Percentiles rank a stretch among this genome's conserved stretches.
Conservation (phyloP, 2,888 invertebrate genomes). For the Andricus quercusramuli region DNA sequence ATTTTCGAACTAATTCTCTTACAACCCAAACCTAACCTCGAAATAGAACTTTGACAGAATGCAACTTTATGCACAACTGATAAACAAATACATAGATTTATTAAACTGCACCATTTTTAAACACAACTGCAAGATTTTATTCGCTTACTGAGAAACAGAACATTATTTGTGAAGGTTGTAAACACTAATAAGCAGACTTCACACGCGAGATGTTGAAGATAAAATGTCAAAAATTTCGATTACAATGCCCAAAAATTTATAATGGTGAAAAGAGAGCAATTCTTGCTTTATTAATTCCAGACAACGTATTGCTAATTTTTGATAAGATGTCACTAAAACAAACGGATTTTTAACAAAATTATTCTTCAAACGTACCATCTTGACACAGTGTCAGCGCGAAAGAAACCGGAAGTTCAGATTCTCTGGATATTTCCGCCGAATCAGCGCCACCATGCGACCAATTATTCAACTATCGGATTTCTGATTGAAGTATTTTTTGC, state of each 20-base stretch:
- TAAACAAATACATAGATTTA: not conserved
- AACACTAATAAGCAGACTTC: not conserved
- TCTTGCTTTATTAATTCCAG: not conserved
- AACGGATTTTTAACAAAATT: not conserved
- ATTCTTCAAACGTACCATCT: slow-evolving; percentile 11
- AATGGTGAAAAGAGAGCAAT: not conserved
- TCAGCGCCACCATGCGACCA: not conserved
- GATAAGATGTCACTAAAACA: not conserved
- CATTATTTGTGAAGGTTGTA: not conserved
- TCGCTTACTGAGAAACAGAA: not conserved
- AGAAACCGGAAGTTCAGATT: not conserved
- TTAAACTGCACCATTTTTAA: not conserved
- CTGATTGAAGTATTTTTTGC: not conserved
- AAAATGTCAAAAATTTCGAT: not conserved
- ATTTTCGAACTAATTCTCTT: not conserved
- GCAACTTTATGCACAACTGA: not conserved
- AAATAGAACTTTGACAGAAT: not conserved
- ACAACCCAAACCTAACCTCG: not conserved
- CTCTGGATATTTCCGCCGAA: not conserved
- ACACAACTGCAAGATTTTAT: not conserved
- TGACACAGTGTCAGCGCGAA: not conserved
- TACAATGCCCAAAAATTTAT: not conserved
- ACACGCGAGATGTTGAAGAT: not conserved
- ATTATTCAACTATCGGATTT: not conserved
- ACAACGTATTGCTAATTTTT: not conserved